Conservation (phyloP, 2,113 vertebrate genomes). For the Notothenia coriiceps region DNA sequence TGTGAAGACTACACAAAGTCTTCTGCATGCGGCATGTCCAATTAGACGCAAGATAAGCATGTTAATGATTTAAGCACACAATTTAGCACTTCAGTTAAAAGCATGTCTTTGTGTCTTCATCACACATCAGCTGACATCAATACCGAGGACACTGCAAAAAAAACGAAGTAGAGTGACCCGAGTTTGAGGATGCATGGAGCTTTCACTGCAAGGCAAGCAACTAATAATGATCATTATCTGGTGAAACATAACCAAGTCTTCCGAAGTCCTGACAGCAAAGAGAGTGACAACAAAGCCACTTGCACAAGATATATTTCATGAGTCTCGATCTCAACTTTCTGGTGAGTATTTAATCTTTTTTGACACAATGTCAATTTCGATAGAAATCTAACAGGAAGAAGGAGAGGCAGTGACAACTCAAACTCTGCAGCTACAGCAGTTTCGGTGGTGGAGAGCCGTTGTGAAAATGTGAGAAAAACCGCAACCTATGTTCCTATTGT, state of each 20-base stretch:
- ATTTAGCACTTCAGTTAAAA: constrained; percentile 65
- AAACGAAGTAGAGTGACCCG: constrained; percentile 30
- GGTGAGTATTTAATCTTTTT: constrained; percentile 40
- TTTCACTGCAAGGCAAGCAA: constrained; percentile 19
- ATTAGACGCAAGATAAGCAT: constrained; percentile 58
- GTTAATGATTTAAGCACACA: constrained; percentile 71
- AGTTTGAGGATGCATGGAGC: constrained; percentile 28
- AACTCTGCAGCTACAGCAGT: constrained; percentile 63
- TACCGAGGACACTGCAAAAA: constrained; percentile 51
- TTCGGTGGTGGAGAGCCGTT: constrained; percentile 66
- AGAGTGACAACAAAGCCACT: background rate
- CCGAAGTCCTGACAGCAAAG: background rate
- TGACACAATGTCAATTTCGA: constrained; percentile 21
- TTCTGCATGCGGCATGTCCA: constrained; percentile 47
- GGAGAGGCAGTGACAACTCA: constrained; percentile 45
- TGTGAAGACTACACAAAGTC: constrained; percentile 39
- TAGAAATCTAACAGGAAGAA: constrained; percentile 55
- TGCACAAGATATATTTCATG: background rate
- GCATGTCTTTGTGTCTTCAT: constrained; percentile 58
- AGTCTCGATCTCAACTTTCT: constrained; percentile 25
- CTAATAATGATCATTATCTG: constrained; percentile 12
- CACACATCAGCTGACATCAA: constrained; percentile 72
- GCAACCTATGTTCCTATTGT: constrained; percentile 63
- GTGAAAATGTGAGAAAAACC: constrained; percentile 69
- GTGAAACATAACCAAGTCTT: constrained; percentile 10